These are phyloP conservation scores for Pterocles orientalis DNA, from an alignment of 2,113 vertebrate species.

Conservation along the genomic window DNA sequence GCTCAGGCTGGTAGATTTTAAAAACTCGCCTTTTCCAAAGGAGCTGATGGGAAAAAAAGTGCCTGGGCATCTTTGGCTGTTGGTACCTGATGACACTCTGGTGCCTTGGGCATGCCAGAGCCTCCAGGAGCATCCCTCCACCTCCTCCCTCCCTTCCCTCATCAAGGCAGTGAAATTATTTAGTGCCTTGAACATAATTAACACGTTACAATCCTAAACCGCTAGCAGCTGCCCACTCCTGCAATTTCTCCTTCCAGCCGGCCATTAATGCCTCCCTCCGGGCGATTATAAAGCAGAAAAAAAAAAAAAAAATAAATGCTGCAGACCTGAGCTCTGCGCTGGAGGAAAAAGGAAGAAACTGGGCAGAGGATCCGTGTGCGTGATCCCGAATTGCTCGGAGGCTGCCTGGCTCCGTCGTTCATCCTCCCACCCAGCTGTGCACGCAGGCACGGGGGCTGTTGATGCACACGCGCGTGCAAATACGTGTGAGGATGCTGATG, in stretches of 20 bases:
- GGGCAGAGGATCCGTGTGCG: neutral
- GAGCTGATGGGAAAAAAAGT: neutral
- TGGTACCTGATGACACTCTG: rapidly evolving
- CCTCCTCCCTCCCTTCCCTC: neutral
- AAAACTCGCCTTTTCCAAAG: neutral
- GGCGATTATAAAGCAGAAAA: neutral
- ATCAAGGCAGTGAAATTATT: neutral
- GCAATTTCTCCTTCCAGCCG: neutral
- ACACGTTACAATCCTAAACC: neutral
- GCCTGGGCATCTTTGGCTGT: rapidly evolving
- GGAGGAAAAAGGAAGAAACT: neutral
- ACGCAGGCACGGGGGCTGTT: rapidly evolving
- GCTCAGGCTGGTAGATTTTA: too few relatives aligned
- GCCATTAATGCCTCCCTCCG: neutral
- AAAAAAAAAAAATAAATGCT: neutral
- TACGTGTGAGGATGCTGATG: rapidly evolving
- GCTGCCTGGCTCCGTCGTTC: neutral
- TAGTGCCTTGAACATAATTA: neutral
- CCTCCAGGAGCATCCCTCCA: neutral
- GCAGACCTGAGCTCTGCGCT: neutral
- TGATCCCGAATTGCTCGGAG: neutral
- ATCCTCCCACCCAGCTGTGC: neutral
- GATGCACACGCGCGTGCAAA: rapidly evolving
- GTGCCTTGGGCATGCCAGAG: rapidly evolving
- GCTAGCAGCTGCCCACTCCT: neutral